A percentile compares a stretch with the other conserved stretches of the same genome.
These are phyloP conservation scores for Aspidapion aeneum DNA, from an alignment of 2,888 invertebrate species.

Conservation along the genomic window DNA sequence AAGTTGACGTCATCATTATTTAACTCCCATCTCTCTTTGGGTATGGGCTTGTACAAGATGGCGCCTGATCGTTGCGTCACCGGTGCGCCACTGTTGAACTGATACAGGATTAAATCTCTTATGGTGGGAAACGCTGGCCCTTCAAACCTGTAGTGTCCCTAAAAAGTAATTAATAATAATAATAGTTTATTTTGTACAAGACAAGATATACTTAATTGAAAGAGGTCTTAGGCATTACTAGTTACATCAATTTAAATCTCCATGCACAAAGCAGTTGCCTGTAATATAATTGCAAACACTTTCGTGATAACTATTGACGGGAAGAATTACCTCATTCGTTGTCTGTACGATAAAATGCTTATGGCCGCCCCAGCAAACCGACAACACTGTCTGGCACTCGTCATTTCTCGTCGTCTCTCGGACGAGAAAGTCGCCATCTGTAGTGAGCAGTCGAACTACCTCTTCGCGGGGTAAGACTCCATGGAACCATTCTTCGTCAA, in stretches of 20 bases:
- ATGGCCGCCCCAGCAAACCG: slow-evolving; percentile 94
- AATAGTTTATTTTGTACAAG: too few relatives aligned
- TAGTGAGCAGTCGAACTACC: slow-evolving; percentile 85
- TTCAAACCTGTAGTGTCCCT: slow-evolving; percentile 92
- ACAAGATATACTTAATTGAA: too few relatives aligned
- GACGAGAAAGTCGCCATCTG: slow-evolving; percentile 92
- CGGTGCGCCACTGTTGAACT: slow-evolving; percentile 79
- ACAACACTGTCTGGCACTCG: slow-evolving; percentile 88
- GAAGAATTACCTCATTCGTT: slow-evolving; percentile 74
- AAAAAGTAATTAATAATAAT: slow-evolving; percentile 37
- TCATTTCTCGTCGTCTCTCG: slow-evolving; percentile 90
- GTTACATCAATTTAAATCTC: too few relatives aligned
- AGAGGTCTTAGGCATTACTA: too few relatives aligned
- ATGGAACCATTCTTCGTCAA: slow-evolving; percentile 97
- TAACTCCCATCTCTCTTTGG: slow-evolving; percentile 90
- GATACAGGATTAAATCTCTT: slow-evolving; percentile 86
- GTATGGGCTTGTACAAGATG: slow-evolving; percentile 79
- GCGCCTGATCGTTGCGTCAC: slow-evolving; percentile 93
- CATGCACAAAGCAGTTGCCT: too few relatives aligned
- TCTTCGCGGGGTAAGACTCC: slow-evolving; percentile 95
- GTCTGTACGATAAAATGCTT: slow-evolving; percentile 98
- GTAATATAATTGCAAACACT: too few relatives aligned
- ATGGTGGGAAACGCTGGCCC: slow-evolving; percentile 92
- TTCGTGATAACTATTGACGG: too few relatives aligned
- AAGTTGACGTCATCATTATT: slow-evolving; percentile 93